Evolutionary conservation across 2,888 invertebrate genomes (phyloP), one percentile per base, ranked within the genome.

Genomic region (Plebejus anna): DNA sequence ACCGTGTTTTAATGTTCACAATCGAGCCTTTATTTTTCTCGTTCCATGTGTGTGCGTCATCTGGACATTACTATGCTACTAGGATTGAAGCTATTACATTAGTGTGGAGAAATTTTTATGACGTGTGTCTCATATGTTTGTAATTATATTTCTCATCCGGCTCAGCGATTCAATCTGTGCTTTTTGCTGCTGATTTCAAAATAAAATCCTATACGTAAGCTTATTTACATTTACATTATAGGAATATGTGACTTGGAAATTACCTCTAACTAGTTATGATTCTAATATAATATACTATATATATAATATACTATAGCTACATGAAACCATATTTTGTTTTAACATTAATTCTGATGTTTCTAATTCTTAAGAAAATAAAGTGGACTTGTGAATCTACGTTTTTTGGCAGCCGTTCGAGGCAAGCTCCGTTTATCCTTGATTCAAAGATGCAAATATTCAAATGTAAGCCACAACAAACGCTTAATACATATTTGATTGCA

Each of bases 401-500:
- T 66, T 77, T 76, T 47, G 73, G 70, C 75, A 79, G 82, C 81
- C 84, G 72, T 78, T 78, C 72, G 42, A 71, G 76, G 59, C 11
- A 66, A 75, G 78, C 78, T 76, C 61, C 77, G 78, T 72, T 75
- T 78, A 77, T 78, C 79, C 80, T 79, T 79, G 80, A 78, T 80
- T 85, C 84, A 85, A 83, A 86, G 86, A 86, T 86, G 84, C 87
- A 87, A 86, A 86, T 87, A 89, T 88, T 88, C 85, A 87, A 88
- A 88, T 87, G 81, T 79, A 79, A 80, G 81, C 82, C 82, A 84
- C 85, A 86, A 87, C 86, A 86, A 87, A 87, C 85, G 84, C 87
- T 90, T 66, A 89, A 91, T 91, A 87, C 89, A 90, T 90, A 90
- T 91, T 91, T 90, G 90, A 91, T 90, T 88, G 87, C 84, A 81